Conservation (phyloP, 2,113 vertebrate species). For the Dicerorhinus sumatrensis region DNA sequence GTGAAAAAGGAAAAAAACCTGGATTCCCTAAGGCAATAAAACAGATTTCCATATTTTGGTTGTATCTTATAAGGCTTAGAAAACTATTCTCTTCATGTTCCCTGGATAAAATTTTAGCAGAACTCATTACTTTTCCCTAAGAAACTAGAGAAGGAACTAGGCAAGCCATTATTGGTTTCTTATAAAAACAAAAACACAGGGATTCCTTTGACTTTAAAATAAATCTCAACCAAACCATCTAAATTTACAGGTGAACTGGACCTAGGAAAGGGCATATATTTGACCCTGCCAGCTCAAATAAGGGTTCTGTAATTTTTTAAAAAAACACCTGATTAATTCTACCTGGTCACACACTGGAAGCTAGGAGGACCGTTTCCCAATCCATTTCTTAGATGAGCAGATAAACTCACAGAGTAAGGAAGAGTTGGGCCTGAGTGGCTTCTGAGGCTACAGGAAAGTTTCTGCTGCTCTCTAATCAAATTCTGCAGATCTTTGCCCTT, state of each 20-base stretch:
- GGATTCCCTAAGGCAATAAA: conserved; percentile 30
- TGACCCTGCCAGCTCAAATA: not conserved
- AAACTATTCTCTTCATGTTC: not conserved
- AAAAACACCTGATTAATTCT: not conserved
- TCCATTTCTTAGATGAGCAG: not conserved
- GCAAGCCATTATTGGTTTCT: conserved; percentile 24
- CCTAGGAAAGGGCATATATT: not conserved
- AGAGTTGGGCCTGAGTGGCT: not conserved
- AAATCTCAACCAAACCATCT: not conserved
- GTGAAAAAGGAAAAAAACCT: conserved; percentile 47
- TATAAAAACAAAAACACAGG: conserved; percentile 60
- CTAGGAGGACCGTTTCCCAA: not conserved
- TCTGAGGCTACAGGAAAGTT: not conserved
- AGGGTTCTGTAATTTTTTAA: not conserved
- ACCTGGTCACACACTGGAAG: not conserved
- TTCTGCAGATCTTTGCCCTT: not conserved
- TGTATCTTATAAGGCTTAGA: not conserved
- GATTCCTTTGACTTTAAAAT: not conserved
- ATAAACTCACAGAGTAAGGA: not conserved
- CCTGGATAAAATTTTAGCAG: not conserved
- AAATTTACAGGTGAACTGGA: not conserved
- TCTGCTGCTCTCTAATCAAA: not conserved
- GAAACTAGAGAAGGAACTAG: not conserved
- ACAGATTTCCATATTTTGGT: not conserved
- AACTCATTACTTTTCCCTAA: conserved; percentile 19